Evolutionary conservation across 1,140 invertebrate genomes (phyloP), one percentile per base, ranked within the genome.

Genomic region (Theocolax elegans): DNA sequence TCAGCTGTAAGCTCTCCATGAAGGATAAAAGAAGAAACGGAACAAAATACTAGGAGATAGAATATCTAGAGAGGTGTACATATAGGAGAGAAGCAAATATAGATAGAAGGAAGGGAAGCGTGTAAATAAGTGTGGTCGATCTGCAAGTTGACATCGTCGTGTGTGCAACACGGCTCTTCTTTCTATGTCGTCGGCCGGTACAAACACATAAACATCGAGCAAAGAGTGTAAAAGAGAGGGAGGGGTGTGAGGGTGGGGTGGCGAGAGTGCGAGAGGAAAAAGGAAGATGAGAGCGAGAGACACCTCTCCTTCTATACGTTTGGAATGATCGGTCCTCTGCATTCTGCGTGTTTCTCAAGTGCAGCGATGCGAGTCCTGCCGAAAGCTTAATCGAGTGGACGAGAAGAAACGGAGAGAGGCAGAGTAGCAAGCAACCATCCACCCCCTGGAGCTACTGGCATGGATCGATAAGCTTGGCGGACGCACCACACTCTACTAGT

Each of bases 311-410:
- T n/a, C n/a, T n/a, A n/a, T n/a, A n/a, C n/a, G n/a, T n/a, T n/a
- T n/a, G n/a, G 12, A 23, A 48, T 46, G 59, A 48, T 62, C 59
- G 59, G 42, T 21, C n/a, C 27, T 48, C 25, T 7, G 27, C 23
- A 62, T 48, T 35, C 44, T 27, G 42, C 44, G 25, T 62, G 42
- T 35, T 48, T 48, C 44, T 62, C 25, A 35, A 64, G 62, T 51
- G 29, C 62, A 38, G 17, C 31, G 31, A 40, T 51, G 46, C 21
- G 12, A 42, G 62, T 12, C 29, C 10, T 0, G 15, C 13, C 35
- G 19, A 62, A 64, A 64, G 62, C 62, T 64, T 64, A 64, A 64
- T 64, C 62, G 62, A 64, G 46, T 51, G 62, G 46, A 51, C 31
- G 46, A 10, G 8, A 64, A 51, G 62, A 51, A 64, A 64, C 46